Base-by-base conservation (phyloP, 2,888 invertebrate species). In the Nudaria mundana region DNA sequence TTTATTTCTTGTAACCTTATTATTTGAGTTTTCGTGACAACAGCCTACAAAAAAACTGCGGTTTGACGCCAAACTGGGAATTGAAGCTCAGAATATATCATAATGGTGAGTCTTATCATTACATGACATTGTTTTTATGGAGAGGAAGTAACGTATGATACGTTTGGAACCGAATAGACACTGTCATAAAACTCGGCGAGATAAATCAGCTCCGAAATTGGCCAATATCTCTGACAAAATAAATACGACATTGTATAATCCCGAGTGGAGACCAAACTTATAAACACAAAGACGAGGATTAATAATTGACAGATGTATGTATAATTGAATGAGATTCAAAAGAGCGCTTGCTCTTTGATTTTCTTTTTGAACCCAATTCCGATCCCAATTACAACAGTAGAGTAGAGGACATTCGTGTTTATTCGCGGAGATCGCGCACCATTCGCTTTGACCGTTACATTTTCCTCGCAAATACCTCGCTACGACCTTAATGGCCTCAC, bases 81-180 rank as follows among this genome's bases (percentile, higher is more conserved):
- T 39, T 25, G n/a, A 5, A 30, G 34, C 39, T 37, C 40, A 29
- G 40, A 46, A 51, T 57, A 61, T 57, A 61, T 53, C 44, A 48
- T 54, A 54, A 57, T 38, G 51, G 40, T 40, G 29, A 46, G 43
- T 28, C 48, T 57, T 57, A 58, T 61, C 55, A 54, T 61, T 54
- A 47, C 32, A 57, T 32, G 44, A 54, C 58, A 49, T 58, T 61
- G 62, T 61, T 61, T 57, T 61, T 61, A 58, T 58, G 52, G 43
- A 57, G 58, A 57, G 62, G 62, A 58, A 57, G 58, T 58, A 58
- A 57, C 58, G 44, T 54, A 54, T 52, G 58, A 61, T 61, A 61
- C 54, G 58, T 54, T 54, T 35, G 55, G 48, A 58, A 58, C 41
- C 47, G 47, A 49, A 43, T 42, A 52, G 52, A 52, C 45, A 51